These are phyloP conservation scores for Labeo catla DNA, from an alignment of 2,113 vertebrate genomes.

Conservation along the genomic window DNA sequence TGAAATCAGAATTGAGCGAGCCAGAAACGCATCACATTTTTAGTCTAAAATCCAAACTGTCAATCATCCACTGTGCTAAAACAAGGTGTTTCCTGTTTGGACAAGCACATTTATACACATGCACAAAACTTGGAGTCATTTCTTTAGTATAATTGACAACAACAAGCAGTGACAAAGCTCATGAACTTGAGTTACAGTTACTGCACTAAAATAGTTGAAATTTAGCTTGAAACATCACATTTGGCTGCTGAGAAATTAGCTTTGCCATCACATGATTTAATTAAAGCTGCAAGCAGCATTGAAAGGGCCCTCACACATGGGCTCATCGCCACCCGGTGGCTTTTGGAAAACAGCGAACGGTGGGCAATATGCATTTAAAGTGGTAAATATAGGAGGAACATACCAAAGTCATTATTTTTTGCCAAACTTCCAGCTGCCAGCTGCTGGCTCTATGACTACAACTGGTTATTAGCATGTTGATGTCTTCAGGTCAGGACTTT, in stretches of 20 bases:
- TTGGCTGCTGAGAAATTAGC: not conserved
- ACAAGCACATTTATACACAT: not conserved
- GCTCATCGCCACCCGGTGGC: too few species aligned
- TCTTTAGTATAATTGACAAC: not conserved
- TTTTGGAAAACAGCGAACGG: too few species aligned
- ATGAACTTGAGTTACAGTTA: not conserved
- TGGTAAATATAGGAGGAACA: too few species aligned
- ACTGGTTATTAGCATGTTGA: too few species aligned
- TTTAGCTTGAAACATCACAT: not conserved
- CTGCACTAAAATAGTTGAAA: not conserved
- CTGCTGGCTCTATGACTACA: too few species aligned
- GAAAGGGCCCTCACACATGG: too few species aligned
- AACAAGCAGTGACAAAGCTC: not conserved
- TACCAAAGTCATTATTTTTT: too few species aligned
- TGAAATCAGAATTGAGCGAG: not conserved
- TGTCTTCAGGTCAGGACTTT: too few species aligned
- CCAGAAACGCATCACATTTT: not conserved
- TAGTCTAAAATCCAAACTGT: too few species aligned
- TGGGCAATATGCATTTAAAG: too few species aligned
- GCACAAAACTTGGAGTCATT: not conserved
- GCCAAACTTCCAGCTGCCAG: too few species aligned
- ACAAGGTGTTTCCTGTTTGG: not conserved
- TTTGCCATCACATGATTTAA: not conserved
- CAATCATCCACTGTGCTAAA: not conserved
- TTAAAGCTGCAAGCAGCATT: too few species aligned